These are phyloP conservation scores for Spodoptera frugiperda DNA, from an alignment of 1,140 invertebrate species.

Conservation along the genomic window DNA sequence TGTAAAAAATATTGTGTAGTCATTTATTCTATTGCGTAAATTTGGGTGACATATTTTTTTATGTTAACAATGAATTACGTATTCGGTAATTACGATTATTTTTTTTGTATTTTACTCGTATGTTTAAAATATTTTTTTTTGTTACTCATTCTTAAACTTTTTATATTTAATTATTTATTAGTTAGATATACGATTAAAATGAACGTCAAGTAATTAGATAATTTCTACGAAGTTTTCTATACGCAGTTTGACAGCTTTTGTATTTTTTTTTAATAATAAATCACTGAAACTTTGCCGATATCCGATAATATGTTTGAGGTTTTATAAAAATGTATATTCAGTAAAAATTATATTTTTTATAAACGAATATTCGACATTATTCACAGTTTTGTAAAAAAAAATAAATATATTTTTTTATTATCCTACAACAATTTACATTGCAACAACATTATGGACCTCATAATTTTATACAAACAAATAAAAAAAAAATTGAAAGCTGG, in stretches of 20 bases:
- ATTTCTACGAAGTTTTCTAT: too few relatives aligned
- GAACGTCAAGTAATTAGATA: too few relatives aligned
- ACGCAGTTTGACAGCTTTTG: too few relatives aligned
- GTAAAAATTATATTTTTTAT: background rate
- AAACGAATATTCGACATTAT: background rate
- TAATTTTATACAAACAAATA: slow-evolving; percentile 28
- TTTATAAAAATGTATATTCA: too few relatives aligned
- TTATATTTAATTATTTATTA: background rate
- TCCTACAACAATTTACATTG: background rate
- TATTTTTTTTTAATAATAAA: too few relatives aligned
- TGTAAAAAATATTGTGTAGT: slow-evolving; percentile 40
- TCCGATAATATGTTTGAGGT: too few relatives aligned
- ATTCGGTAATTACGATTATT: background rate
- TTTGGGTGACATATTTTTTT: background rate
- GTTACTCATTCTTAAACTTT: too few relatives aligned
- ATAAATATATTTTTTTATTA: background rate
- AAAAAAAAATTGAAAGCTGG: slow-evolving; percentile 41
- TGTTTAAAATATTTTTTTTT: background rate
- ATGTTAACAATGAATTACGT: background rate
- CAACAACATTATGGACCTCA: slow-evolving; percentile 55
- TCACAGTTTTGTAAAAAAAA: background rate
- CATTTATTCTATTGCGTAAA: slow-evolving; percentile 5
- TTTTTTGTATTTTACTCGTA: background rate
- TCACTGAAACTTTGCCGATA: too few relatives aligned
- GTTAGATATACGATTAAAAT: background rate